Conservation (phyloP, 2,797 vertebrate species). For the Borostomias antarcticus region DNA sequence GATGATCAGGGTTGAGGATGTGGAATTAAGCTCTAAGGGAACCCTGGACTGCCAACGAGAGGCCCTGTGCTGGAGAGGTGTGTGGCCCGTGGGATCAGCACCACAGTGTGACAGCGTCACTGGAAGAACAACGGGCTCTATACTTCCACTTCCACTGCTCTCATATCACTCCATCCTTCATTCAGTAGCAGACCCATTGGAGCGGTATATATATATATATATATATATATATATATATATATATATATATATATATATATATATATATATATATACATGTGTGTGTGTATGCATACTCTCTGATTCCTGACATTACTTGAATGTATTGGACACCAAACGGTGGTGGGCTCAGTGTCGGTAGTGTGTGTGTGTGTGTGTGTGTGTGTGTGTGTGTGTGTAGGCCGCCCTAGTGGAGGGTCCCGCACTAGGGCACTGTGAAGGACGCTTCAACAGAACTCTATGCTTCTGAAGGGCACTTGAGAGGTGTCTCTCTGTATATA, state of each 20-base stretch:
- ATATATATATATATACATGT: no score
- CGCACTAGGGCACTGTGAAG: constrained; percentile 53
- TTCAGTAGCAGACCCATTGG: constrained; percentile 30
- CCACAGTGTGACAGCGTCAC: background rate
- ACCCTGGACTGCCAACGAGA: background rate
- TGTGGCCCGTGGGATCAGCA: background rate
- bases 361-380: constrained; percentile 44
- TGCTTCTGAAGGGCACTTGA: constrained; percentile 42
- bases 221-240: no score
- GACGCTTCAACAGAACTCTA: constrained; percentile 42
- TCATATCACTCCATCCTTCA: background rate
- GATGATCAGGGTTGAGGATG: background rate
- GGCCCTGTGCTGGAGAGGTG: background rate
- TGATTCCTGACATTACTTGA: constrained; percentile 97
- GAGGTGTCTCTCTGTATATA: constrained; percentile 73
- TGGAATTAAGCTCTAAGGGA: no score
- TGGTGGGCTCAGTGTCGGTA: constrained; percentile 51
- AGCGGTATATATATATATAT: no score
- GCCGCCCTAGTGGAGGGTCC: constrained; percentile 54
- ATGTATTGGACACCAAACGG: constrained; percentile 69
- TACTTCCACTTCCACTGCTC: background rate
- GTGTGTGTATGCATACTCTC: constrained; percentile 31
- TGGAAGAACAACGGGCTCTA: background rate
- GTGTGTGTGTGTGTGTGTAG: constrained; percentile 45
- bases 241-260: no score